Evolutionary conservation across 2,888 invertebrate species (phyloP).

Genomic region (Drosophila birchii): DNA sequence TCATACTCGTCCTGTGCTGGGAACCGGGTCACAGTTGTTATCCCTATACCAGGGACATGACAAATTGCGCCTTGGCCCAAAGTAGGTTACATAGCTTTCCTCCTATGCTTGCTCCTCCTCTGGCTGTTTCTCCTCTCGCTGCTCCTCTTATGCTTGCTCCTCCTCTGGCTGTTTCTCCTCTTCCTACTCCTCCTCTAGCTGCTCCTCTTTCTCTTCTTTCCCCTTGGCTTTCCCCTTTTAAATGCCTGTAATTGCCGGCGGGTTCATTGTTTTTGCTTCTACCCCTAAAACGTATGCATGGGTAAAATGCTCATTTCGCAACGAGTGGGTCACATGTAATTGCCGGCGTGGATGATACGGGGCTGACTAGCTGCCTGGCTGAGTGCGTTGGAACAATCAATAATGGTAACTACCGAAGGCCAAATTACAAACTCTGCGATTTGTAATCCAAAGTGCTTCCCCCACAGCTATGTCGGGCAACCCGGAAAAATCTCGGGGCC

Average conservation of each 20-base stretch:
- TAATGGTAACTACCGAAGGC: slow-evolving; percentile 17
- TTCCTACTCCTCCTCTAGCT: slow-evolving; percentile 2
- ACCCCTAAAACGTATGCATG: slow-evolving; percentile 21
- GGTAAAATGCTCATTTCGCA: slow-evolving; percentile 34
- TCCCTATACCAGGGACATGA: slow-evolving; percentile 29
- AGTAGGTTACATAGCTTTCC: slow-evolving; percentile 41
- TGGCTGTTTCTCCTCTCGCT: not conserved
- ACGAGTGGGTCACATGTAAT: slow-evolving; percentile 44
- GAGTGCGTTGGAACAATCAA: slow-evolving; percentile 20
- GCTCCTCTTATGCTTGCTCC: not conserved
- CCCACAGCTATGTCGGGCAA: not conserved
- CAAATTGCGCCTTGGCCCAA: slow-evolving; percentile 40
- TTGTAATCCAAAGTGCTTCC: slow-evolving; percentile 11
- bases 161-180: too few relatives aligned
- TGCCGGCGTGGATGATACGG: slow-evolving; percentile 15
- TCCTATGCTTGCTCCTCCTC: slow-evolving; percentile 13
- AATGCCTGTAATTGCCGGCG: slow-evolving; percentile 44
- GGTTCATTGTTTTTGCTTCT: slow-evolving; percentile 19
- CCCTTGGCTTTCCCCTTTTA: slow-evolving; percentile 16
- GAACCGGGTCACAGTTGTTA: slow-evolving; percentile 44
- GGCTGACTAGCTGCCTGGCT: not conserved
- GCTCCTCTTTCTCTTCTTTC: not conserved
- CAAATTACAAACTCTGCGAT: slow-evolving; percentile 25
- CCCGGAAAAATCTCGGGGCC: not conserved
- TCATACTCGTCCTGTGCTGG: not conserved